Percentiles rank a stretch among this genome's conserved stretches.
These are phyloP conservation scores for Magallana ariakensis DNA, from an alignment of 1,140 invertebrate species.

Conservation along the genomic window DNA sequence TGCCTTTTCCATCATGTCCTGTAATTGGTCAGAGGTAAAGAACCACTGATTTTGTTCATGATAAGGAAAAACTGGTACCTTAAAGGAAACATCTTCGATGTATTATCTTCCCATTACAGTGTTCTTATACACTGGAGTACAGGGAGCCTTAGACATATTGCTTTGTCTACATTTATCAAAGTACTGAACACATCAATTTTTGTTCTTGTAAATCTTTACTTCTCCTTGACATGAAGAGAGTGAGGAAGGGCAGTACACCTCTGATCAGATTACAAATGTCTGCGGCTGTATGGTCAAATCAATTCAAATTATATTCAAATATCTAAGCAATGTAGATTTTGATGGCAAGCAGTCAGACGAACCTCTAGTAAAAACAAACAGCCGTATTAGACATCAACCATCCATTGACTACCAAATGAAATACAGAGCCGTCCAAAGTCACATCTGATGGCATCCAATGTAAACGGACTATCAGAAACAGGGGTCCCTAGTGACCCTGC, in stretches of 20 bases:
- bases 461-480: not conserved
- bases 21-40: no score
- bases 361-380: slow-evolving; percentile 22
- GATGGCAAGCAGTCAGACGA: not conserved
- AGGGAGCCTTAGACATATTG: no score
- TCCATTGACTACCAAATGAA: slow-evolving; percentile 32
- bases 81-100: not conserved
- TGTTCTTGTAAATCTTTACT: not conserved
- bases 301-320: not conserved
- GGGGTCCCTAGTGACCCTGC: not conserved
- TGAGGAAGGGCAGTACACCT: not conserved
- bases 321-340: not conserved
- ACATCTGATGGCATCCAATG: slow-evolving; percentile 15
- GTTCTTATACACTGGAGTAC: not conserved
- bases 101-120: not conserved
- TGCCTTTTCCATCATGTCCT: no score
- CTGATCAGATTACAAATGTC: not conserved
- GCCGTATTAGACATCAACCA: not conserved
- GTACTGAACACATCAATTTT: not conserved
- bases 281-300: not conserved
- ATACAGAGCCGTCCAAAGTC: not conserved
- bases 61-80: no score
- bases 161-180: no score
- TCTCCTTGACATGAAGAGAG: not conserved
- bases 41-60: no score